Evolutionary conservation across 2,888 invertebrate genomes (phyloP).

Genomic region (Zeuzera pyrina): DNA sequence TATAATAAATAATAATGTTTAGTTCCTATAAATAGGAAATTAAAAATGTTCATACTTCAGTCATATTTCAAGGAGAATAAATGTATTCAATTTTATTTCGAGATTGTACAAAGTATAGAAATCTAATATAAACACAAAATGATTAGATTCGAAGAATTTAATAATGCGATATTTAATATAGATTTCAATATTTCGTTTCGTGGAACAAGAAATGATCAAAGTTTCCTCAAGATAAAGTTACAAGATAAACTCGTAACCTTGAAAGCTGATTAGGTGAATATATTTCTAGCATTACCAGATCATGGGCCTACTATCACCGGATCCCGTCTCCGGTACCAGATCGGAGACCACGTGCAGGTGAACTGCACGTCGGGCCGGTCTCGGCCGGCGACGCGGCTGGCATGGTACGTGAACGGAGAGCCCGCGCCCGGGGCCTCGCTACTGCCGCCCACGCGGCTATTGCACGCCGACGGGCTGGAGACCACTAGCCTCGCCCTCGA

Average conservation of each 20-base stretch:
- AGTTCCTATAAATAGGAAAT: neutral
- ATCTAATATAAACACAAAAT: too few species aligned
- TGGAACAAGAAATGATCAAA: too few species aligned
- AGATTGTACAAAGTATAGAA: too few species aligned
- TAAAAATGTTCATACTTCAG: too few species aligned
- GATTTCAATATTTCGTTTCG: too few species aligned
- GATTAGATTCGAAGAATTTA: too few species aligned
- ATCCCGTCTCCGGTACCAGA: slow-evolving; percentile 85
- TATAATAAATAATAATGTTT: neutral
- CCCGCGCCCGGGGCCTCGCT: slow-evolving; percentile 74
- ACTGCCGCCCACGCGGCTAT: slow-evolving; percentile 59
- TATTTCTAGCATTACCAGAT: slow-evolving; percentile 87
- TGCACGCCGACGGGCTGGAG: slow-evolving; percentile 78
- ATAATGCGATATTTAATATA: too few species aligned
- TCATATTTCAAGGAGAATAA: too few species aligned
- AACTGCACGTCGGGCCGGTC: slow-evolving; percentile 90
- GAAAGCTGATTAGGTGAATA: too few species aligned
- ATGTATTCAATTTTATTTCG: too few species aligned
- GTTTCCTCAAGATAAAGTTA: too few species aligned
- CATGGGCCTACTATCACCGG: slow-evolving; percentile 88
- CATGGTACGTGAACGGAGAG: slow-evolving; percentile 91
- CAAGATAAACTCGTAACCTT: too few species aligned
- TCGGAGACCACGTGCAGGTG: slow-evolving; percentile 85
- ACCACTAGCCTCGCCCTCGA: slow-evolving; percentile 84
- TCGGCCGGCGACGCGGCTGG: slow-evolving; percentile 85